Percentiles rank a stretch among this genome's conserved stretches.
These are phyloP conservation scores for Phoebastria nigripes DNA, from an alignment of 2,797 vertebrate species.

Conservation along the genomic window DNA sequence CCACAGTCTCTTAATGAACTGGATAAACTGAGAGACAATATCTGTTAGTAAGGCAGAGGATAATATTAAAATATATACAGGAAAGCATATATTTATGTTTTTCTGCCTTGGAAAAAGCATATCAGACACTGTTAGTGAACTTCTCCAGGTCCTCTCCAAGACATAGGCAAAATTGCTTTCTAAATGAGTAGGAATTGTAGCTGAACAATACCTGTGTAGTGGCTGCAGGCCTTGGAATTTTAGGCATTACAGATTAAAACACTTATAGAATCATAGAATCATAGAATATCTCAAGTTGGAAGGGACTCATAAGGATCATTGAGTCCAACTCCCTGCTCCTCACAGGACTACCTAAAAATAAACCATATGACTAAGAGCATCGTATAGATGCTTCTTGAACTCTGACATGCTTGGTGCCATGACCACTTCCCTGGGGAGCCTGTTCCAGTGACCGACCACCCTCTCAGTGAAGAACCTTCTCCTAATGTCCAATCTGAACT, in stretches of 20 bases:
- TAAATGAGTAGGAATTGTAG: background rate
- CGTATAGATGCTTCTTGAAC: background rate
- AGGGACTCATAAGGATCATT: background rate
- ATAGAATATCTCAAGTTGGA: background rate
- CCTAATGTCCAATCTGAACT: background rate
- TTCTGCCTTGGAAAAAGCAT: background rate
- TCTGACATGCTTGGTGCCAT: accelerated
- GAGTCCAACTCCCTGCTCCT: background rate
- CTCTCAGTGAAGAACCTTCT: background rate
- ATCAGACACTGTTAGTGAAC: background rate
- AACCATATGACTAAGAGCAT: background rate
- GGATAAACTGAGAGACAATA: background rate
- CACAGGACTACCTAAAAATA: background rate
- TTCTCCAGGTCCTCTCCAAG: background rate
- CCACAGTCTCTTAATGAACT: background rate
- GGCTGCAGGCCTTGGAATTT: background rate
- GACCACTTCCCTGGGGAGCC: background rate
- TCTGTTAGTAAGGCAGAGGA: background rate
- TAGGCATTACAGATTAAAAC: background rate
- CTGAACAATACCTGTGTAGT: background rate
- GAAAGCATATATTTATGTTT: background rate
- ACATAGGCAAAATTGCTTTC: background rate
- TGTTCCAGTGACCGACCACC: background rate
- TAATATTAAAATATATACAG: background rate
- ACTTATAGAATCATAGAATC: background rate